These are phyloP conservation scores for Agapornis roseicollis DNA, from an alignment of 2,113 vertebrate genomes.

Conservation along the genomic window DNA sequence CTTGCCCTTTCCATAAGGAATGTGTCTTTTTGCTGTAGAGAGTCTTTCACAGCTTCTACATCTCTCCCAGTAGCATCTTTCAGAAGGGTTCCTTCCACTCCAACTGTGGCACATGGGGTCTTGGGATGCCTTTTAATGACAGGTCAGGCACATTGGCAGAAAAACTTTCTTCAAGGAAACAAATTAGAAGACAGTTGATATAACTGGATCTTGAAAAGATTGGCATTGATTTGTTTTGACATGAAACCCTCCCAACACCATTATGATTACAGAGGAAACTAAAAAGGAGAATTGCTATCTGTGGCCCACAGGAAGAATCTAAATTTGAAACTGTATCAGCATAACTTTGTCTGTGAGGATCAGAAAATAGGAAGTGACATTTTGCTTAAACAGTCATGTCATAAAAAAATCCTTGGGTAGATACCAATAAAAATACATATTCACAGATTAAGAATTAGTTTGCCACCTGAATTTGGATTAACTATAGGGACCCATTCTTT, in stretches of 20 bases:
- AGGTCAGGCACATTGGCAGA: background rate
- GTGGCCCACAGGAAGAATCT: background rate
- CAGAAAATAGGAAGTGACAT: background rate
- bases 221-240: background rate
- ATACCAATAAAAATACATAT: background rate
- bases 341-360: background rate
- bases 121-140: background rate
- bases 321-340: background rate
- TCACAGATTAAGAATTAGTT: background rate
- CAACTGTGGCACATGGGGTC: background rate
- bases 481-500: fast-evolving
- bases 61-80: background rate
- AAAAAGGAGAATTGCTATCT: background rate
- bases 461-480: background rate
- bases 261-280: background rate
- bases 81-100: fast-evolving
- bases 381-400: background rate
- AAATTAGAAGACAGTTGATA: background rate
- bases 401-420: background rate
- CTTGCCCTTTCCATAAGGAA: background rate
- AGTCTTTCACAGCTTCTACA: background rate
- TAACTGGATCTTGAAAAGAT: background rate
- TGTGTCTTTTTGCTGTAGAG: background rate
- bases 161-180: background rate
- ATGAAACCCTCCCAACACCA: background rate